Evolutionary conservation across 2,888 invertebrate genomes (phyloP), one percentile per base, ranked within the genome.

Genomic region (Keiferia lycopersicella): DNA sequence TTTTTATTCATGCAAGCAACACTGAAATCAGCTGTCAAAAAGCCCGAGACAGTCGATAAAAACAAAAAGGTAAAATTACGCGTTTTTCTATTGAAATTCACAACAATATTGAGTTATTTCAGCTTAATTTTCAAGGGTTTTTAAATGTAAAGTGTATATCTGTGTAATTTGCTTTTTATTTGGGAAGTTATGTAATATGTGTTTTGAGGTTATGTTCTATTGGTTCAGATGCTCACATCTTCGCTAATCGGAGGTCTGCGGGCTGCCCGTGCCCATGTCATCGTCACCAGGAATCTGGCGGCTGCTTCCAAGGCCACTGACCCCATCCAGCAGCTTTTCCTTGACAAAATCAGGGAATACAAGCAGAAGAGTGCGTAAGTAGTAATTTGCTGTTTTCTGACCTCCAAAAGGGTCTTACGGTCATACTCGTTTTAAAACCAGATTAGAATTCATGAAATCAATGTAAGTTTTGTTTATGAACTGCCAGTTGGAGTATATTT

Each of bases 281-380:
- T 94, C 68, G 86, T 92, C 71, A 93, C 93, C 63, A 93, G 96
- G 66, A 96, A 95, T 83, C 87, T 97, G 76, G 96, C 96, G 64
- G 93, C 96, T 58, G 85, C 94, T 61, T 95, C 95, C 53, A 96
- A 96, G 82, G 95, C 94, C 1, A 87, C 93, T 2, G 98, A 99
- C 83, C 98, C 98, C 4, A 97, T 99, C 78, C 98, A 98, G 85
- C 96, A 98, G 85, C 89, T 98, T 61, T 99, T 99, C 86, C 83
- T 98, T 48, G 97, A 98, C 72, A 98, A 98, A 94, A 93, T 98
- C 72, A 93, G 95, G 69, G 98, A 98, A 89, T 99, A 98, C 92
- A 96, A 94, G 81, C 92, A 95, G 74, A 97, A 98, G 84, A 96
- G 96, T 93, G 87, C 93, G 98, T 98, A 93, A 93, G 95, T 93